Base-by-base conservation (phyloP, 2,888 invertebrate genomes). In the Euphydryas editha region DNA sequence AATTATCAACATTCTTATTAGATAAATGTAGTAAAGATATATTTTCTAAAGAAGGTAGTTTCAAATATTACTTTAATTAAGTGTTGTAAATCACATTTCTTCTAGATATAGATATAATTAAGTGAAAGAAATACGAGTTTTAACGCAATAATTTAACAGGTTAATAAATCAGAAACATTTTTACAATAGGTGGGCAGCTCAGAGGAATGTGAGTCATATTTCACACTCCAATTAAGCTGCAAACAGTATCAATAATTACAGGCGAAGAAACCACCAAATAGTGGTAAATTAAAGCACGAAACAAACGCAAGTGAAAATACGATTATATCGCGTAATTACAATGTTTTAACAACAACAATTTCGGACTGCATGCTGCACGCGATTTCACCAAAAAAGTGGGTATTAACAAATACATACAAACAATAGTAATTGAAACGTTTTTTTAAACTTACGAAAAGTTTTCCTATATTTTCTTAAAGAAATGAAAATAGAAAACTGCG, bases 141-240 rank as follows among this genome's bases (percentile, higher is more conserved):
- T 55, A 62, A 67, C 56, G 42, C 64, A 55, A 65, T 65, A 61
- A 71, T 68, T 72, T 63, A 74, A 75, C 70, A 78, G 75, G 74
- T 72, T 72, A 78, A 80, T 82, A 85, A 85, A 84, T 85, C 78
- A 78, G 75, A 75, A 62, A 79, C 82, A 86, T 85, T 87, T 88
- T 87, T 85, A 80, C 78, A 81, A 80, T 81, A 84, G 78, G 88
- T 87, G 85, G 89, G 85, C 80, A 82, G 83, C 74, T 60, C 36
- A 47, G 6, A 78, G 77, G 81, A 81, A 86, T 83, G 83, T 88
- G 89, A 91, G 82, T 90, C 90, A 92, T 79, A 80, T 86, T 90
- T 92, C 92, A 92, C 92, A 92, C 92, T 92, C 92, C 81, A 92
- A 88, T 92, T 90, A 88, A 77, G 81, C 84, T 90, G 87, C 89